phyloP scores from a whole-genome alignment of 2,888 invertebrate species.

The Rapana venosa region DNA sequence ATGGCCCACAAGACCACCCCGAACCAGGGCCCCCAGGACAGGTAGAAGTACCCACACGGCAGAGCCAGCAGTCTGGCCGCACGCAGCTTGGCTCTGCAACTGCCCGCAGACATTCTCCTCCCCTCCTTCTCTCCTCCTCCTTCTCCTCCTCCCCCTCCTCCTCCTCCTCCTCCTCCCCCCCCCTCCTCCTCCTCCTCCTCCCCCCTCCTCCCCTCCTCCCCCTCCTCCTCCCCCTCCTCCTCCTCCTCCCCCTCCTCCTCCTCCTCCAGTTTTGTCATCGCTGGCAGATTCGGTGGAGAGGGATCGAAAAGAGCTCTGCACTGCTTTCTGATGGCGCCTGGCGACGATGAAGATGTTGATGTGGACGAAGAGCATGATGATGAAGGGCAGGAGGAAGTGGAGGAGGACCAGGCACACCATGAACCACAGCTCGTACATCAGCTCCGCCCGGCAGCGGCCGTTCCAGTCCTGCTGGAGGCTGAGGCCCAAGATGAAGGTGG shows the following conservation, averaged over 20 bases:
- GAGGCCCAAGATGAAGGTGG: slow-evolving; percentile 20
- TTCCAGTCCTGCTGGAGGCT: background rate
- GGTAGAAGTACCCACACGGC: slow-evolving; percentile 41
- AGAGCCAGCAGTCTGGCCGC: slow-evolving; percentile 37
- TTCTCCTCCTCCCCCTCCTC: background rate
- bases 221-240: background rate
- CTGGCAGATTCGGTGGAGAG: background rate
- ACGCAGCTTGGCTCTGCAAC: slow-evolving; percentile 31
- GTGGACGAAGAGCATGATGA: slow-evolving; percentile 42
- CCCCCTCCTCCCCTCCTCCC: background rate
- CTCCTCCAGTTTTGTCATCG: background rate
- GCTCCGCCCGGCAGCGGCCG: slow-evolving; percentile 31
- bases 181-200: background rate
- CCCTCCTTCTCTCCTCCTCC: background rate
- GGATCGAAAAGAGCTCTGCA: slow-evolving; percentile 18
- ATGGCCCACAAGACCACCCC: slow-evolving; percentile 35
- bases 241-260: background rate
- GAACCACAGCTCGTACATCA: slow-evolving; percentile 38
- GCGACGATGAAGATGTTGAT: slow-evolving; percentile 40
- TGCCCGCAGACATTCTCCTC: background rate
- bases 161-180: background rate
- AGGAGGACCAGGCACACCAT: slow-evolving; percentile 12
- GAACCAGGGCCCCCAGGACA: slow-evolving; percentile 44
- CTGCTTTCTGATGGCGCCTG: slow-evolving; percentile 36
- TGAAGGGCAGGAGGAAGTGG: slow-evolving; percentile 37